These are phyloP conservation scores for Drosophila miranda DNA, from an alignment of 1,140 invertebrate species.

Conservation along the genomic window DNA sequence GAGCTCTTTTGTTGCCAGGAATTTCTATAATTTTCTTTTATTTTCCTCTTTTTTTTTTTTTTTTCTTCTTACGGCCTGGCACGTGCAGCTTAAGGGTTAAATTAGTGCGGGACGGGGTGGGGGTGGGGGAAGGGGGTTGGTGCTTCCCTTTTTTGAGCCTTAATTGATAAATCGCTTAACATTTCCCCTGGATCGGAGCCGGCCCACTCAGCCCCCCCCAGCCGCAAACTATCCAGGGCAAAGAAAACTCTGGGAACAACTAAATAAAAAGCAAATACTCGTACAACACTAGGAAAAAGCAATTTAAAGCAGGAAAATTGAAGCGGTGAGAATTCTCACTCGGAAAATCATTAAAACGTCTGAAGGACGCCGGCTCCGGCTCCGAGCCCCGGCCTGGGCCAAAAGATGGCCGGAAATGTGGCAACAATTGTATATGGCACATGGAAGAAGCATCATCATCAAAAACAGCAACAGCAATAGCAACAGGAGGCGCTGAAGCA, in stretches of 20 bases:
- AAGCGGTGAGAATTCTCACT: conserved; percentile 56
- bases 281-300: conserved; percentile 38
- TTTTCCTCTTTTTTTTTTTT: conserved; percentile 26
- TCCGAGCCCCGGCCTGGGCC: conserved; percentile 9
- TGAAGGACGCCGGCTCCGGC: conserved; percentile 53
- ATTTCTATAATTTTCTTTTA: conserved; percentile 37
- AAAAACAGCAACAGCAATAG: conserved; percentile 5
- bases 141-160: conserved; percentile 52
- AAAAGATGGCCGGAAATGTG: conserved; percentile 66
- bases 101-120: conserved; percentile 8
- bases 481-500: conserved; percentile 18
- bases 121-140: not conserved
- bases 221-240: conserved; percentile 51
- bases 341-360: conserved; percentile 75
- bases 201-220: too few relatives aligned
- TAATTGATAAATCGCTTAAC: conserved; percentile 68
- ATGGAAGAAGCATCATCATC: conserved; percentile 47
- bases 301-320: conserved; percentile 71
- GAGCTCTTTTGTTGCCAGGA: conserved; percentile 35
- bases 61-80: conserved; percentile 16
- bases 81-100: conserved; percentile 60
- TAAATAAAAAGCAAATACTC: conserved; percentile 47
- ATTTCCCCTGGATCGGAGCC: conserved; percentile 30
- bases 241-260: conserved; percentile 28
- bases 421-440: conserved; percentile 67